Evolutionary conservation across 2,113 vertebrate species (phyloP).

Genomic region (Phrynosoma platyrhinos): DNA sequence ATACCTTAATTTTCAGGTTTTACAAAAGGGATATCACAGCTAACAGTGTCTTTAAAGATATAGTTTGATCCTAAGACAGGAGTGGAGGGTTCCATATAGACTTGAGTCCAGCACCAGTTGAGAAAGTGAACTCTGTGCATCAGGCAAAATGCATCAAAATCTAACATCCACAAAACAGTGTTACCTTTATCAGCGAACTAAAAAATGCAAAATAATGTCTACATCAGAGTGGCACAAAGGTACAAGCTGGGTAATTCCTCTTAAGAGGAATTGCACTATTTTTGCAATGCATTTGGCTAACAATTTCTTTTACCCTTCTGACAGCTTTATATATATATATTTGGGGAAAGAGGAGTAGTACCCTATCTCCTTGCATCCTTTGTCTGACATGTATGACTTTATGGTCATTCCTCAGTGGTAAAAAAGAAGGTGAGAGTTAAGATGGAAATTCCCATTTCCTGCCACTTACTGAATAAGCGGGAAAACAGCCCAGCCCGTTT

Average conservation of each 20-base stretch:
- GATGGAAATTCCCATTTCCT: conserved; percentile 33
- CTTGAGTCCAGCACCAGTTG: background rate
- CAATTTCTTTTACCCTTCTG: background rate
- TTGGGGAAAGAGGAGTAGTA: background rate
- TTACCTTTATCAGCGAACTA: too few species aligned
- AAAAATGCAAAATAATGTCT: too few species aligned
- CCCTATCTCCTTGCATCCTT: background rate
- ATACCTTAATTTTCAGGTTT: too few species aligned
- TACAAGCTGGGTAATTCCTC: background rate
- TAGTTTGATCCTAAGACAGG: background rate
- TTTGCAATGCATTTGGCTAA: background rate
- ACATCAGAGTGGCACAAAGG: background rate
- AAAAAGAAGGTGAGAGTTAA: conserved; percentile 11
- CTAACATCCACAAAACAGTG: too few species aligned
- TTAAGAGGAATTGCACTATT: background rate
- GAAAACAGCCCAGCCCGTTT: conserved; percentile 18
- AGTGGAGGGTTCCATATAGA: background rate
- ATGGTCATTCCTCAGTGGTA: conserved; percentile 13
- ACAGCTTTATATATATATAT: background rate
- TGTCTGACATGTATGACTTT: conserved; percentile 11
- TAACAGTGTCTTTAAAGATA: background rate
- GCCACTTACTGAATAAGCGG: background rate
- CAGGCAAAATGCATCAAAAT: too few species aligned
- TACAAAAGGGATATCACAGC: too few species aligned
- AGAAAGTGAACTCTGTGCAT: background rate